Percentiles rank a stretch among this genome's conserved stretches.
Evolutionary conservation across 2,113 vertebrate genomes (phyloP).

Genomic region (Nothoprocta pentlandii): DNA sequence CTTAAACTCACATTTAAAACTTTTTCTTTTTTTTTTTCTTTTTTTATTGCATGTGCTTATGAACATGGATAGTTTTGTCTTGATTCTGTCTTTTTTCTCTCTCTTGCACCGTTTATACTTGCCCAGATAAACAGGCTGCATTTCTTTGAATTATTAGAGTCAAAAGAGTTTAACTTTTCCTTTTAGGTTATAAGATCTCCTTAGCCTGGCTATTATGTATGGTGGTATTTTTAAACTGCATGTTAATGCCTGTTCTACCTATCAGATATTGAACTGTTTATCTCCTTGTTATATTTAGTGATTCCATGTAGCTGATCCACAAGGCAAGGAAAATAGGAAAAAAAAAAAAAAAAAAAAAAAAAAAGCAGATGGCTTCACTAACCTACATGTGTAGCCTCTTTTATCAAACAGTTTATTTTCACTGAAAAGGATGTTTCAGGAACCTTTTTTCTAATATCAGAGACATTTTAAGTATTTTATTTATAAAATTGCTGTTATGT

Average conservation of each 20-base stretch:
- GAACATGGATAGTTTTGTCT: neutral
- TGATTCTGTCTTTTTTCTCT: neutral
- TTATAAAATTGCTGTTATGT: neutral
- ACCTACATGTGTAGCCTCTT: neutral
- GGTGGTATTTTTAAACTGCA: neutral
- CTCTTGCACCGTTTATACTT: neutral
- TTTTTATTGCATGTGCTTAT: neutral
- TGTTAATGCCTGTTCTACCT: neutral
- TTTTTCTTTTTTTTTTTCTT: too few species aligned
- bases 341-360: neutral
- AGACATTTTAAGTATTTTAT: neutral
- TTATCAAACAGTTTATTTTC: neutral
- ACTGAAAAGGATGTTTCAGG: neutral
- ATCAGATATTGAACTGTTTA: neutral
- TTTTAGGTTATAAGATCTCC: neutral
- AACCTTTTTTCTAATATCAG: neutral
- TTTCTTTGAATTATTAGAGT: neutral
- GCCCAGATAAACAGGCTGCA: neutral
- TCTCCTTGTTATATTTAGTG: neutral
- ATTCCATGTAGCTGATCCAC: accelerated
- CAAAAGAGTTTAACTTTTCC: neutral
- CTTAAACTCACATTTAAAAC: neutral
- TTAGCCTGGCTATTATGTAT: neutral
- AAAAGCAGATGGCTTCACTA: neutral
- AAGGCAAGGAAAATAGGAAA: neutral